Conservation (phyloP, 2,113 vertebrate genomes). For the Meleagris gallopavo region DNA sequence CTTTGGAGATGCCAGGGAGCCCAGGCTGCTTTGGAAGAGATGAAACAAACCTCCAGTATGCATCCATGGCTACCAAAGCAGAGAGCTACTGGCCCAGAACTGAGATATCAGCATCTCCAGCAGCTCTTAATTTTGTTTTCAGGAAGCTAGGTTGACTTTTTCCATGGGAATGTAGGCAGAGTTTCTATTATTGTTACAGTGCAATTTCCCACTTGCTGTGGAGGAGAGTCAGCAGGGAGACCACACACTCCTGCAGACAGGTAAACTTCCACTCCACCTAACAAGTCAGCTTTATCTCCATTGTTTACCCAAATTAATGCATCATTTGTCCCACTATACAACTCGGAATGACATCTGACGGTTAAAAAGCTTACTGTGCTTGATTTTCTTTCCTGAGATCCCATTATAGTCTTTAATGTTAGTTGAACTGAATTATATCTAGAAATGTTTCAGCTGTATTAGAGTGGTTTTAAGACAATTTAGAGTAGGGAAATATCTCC, state of each 20-base stretch:
- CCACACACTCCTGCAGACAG: not conserved
- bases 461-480: slow-evolving; percentile 68
- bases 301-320: not conserved
- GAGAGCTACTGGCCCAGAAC: not conserved
- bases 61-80: not conserved
- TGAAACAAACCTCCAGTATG: accelerated
- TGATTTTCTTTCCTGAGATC: slow-evolving; percentile 8
- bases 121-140: not conserved
- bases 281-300: not conserved
- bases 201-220: not conserved
- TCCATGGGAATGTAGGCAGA: not conserved
- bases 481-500: slow-evolving; percentile 57
- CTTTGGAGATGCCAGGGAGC: not conserved
- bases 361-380: slow-evolving; percentile 3
- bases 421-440: slow-evolving; percentile 47
- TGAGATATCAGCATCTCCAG: not conserved
- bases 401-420: not conserved
- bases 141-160: not conserved
- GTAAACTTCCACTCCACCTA: not conserved
- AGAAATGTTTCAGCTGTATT: slow-evolving; percentile 40
- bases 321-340: not conserved
- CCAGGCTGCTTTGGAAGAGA: not conserved
- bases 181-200: not conserved
- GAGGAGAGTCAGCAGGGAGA: not conserved
- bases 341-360: not conserved